Conservation (phyloP, 2,888 invertebrate species). For the Heliothis peltigera region DNA sequence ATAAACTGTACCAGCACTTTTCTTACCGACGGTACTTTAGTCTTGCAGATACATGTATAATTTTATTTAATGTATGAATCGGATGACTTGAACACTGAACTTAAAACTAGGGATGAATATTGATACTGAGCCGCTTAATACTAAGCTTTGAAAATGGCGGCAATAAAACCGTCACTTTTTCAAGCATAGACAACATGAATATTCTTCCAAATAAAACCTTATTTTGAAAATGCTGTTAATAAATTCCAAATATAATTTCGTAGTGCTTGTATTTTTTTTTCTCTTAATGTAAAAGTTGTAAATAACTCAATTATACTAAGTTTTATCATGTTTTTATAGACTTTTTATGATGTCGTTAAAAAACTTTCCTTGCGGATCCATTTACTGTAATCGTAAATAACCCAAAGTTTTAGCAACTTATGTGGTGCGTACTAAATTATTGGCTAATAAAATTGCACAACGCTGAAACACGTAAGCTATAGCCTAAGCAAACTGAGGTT, state of each 20-base stretch:
- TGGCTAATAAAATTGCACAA: slow-evolving; percentile 50
- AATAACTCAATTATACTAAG: slow-evolving; percentile 53
- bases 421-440: slow-evolving; percentile 49
- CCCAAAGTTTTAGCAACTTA: slow-evolving; percentile 48
- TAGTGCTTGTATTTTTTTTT: slow-evolving; percentile 38
- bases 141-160: slow-evolving; percentile 38
- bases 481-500: slow-evolving; percentile 26
- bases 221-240: neutral
- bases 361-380: slow-evolving; percentile 53
- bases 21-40: no score
- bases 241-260: neutral
- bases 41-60: no score
- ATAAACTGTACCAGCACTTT: no score
- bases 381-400: slow-evolving; percentile 61
- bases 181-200: neutral
- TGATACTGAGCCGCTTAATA: no score
- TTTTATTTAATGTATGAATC: no score
- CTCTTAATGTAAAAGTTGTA: slow-evolving; percentile 44
- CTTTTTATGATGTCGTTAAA: slow-evolving; percentile 59
- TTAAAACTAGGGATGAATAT: no score
- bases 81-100: no score
- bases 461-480: slow-evolving; percentile 37
- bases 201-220: slow-evolving; percentile 10
- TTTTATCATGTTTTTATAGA: slow-evolving; percentile 51
- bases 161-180: neutral